Evolutionary conservation across 2,113 vertebrate species (phyloP).

Genomic region (human (Homo sapiens)): DNA sequence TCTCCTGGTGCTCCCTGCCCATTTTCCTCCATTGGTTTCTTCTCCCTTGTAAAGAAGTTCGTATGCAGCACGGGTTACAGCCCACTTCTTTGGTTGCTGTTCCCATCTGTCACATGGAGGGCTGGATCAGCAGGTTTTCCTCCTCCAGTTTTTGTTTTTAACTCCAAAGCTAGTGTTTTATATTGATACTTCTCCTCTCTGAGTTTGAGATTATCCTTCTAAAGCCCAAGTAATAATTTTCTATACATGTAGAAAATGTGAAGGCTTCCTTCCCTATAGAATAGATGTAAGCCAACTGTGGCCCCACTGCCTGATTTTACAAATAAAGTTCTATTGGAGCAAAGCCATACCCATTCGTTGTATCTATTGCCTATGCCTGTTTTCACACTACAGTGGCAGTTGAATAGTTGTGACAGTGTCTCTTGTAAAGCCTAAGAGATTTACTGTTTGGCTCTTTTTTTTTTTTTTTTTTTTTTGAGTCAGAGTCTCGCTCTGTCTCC

Average conservation of each 20-base stretch:
- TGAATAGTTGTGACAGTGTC: background rate
- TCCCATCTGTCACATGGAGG: background rate
- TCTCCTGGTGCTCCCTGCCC: background rate
- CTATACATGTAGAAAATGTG: background rate
- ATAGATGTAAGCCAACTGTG: background rate
- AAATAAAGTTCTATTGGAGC: background rate
- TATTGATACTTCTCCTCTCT: background rate
- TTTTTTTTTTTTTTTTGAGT: no score
- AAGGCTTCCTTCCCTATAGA: background rate
- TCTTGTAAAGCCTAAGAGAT: background rate
- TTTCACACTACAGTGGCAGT: background rate
- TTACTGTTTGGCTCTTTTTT: background rate
- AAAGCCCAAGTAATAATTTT: background rate
- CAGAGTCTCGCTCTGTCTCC: no score
- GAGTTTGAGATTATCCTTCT: background rate
- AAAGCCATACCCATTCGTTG: background rate
- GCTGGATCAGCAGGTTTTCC: background rate
- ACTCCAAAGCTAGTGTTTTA: background rate
- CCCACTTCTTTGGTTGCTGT: background rate
- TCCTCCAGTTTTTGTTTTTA: background rate
- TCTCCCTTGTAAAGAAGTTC: background rate
- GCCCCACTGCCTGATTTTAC: background rate
- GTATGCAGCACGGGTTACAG: background rate
- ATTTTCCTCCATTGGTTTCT: background rate
- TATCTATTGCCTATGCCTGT: background rate